These are phyloP conservation scores for Mylabris sibirica DNA, from an alignment of 2,888 invertebrate genomes.

Conservation along the genomic window DNA sequence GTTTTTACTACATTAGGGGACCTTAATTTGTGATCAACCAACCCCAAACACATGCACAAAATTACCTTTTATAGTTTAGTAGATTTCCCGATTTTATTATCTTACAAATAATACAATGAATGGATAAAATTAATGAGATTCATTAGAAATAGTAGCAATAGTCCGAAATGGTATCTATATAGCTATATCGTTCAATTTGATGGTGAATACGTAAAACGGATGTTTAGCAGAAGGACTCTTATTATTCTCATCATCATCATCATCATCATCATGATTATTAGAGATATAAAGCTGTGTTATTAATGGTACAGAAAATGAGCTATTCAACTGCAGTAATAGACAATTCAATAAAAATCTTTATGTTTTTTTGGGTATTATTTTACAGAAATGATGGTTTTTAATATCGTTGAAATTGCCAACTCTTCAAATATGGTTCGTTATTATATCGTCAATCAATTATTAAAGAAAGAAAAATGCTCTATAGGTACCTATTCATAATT, in stretches of 20 bases:
- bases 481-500: slow-evolving; percentile 10
- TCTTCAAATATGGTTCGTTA: not conserved
- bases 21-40: slow-evolving; percentile 33
- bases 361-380: not conserved
- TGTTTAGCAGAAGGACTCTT: not conserved
- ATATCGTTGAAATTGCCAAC: not conserved
- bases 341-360: not conserved
- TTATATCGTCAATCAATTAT: slow-evolving; percentile 10
- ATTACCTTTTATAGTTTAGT: not conserved
- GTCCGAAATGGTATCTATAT: not conserved
- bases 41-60: not conserved
- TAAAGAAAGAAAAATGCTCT: not conserved
- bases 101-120: not conserved
- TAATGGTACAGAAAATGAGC: slow-evolving; percentile 46
- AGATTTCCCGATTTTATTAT: slow-evolving; percentile 10
- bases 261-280: not conserved
- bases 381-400: not conserved
- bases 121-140: slow-evolving; percentile 29
- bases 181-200: not conserved
- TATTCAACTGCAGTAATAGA: slow-evolving; percentile 36
- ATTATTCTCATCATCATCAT: not conserved
- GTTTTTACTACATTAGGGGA: slow-evolving; percentile 31
- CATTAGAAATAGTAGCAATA: slow-evolving; percentile 22
- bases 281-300: slow-evolving; percentile 12
- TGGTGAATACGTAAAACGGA: not conserved